Conservation (phyloP, 1,140 invertebrate genomes). For the Cyclargus thomasi region DNA sequence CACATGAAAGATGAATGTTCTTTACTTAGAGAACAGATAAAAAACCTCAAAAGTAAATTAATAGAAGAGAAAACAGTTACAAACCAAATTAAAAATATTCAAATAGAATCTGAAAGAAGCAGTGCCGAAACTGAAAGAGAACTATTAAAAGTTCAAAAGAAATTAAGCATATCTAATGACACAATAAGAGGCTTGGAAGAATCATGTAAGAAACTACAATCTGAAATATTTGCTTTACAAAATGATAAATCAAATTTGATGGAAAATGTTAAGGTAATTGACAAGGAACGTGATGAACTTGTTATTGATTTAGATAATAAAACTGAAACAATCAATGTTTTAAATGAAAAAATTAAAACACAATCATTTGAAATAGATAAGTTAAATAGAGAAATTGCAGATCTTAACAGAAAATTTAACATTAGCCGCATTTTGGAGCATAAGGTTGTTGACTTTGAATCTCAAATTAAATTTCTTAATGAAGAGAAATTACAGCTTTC, state of each 20-base stretch:
- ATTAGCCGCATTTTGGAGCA: conserved; percentile 69
- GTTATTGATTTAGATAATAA: conserved; percentile 78
- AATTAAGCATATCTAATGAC: conserved; percentile 74
- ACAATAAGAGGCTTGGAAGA: conserved; percentile 74
- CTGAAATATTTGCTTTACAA: conserved; percentile 74
- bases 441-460: conserved; percentile 75
- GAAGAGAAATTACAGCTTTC: conserved; percentile 66
- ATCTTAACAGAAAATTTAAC: conserved; percentile 63
- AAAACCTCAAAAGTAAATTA: conserved; percentile 61
- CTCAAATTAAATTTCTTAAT: conserved; percentile 72
- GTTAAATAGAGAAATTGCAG: conserved; percentile 61
- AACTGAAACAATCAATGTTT: conserved; percentile 72
- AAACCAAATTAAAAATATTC: conserved; percentile 76
- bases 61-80: conserved; percentile 67
- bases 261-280: conserved; percentile 73
- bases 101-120: conserved; percentile 79
- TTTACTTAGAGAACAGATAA: conserved; percentile 64
- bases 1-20: conserved; percentile 65
- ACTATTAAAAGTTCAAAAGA: conserved; percentile 73
- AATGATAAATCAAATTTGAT: conserved; percentile 76
- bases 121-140: conserved; percentile 76
- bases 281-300: conserved; percentile 78
- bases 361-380: conserved; percentile 66
- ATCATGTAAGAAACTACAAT: conserved; percentile 74
- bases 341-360: conserved; percentile 76